A percentile compares a stretch with the other conserved stretches of the same genome.
phyloP scores from a whole-genome alignment of 2,888 invertebrate genomes.

The Dynastes hyllus region DNA sequence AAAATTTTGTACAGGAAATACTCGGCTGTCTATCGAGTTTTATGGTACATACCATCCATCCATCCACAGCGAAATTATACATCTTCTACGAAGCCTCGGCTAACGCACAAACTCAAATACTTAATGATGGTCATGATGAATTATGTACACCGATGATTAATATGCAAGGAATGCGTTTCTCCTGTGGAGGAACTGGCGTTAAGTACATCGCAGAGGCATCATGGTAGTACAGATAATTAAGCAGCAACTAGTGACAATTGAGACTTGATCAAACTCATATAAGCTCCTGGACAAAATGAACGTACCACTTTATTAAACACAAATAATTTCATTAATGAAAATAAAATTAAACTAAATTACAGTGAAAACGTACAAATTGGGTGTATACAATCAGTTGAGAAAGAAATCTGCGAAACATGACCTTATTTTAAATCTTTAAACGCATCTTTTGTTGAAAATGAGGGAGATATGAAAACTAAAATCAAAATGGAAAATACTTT shows the following conservation, averaged over 20 bases:
- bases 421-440: too few species aligned
- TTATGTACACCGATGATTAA: neutral
- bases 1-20: constrained; percentile 1
- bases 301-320: too few species aligned
- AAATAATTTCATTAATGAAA: too few species aligned
- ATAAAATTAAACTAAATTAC: too few species aligned
- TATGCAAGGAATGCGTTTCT: neutral
- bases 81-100: neutral
- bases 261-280: too few species aligned
- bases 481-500: too few species aligned
- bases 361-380: too few species aligned
- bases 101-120: neutral
- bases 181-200: neutral
- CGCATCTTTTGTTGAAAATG: too few species aligned
- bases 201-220: neutral
- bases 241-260: neutral
- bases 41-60: neutral
- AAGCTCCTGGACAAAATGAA: too few species aligned
- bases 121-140: constrained; percentile 12
- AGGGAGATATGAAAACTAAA: too few species aligned
- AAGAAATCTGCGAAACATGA: too few species aligned
- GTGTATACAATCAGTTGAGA: too few species aligned
- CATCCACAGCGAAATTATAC: neutral
- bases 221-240: neutral
- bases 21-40: constrained; percentile 6